These are phyloP conservation scores for Cyclopterus lumpus DNA, from an alignment of 2,797 vertebrate species.

Conservation along the genomic window DNA sequence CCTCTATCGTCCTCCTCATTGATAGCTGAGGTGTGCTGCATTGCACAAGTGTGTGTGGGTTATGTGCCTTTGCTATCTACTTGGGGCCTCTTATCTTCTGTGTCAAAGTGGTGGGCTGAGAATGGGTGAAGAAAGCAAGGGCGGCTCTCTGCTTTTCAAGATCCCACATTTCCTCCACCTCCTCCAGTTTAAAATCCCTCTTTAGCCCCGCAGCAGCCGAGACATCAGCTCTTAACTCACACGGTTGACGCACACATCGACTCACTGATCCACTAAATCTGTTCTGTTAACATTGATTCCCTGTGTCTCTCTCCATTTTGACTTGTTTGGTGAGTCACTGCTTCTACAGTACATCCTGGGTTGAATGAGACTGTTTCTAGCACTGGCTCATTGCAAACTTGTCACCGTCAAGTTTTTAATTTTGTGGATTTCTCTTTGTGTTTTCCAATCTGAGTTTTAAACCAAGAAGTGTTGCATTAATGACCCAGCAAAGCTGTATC, in stretches of 20 bases:
- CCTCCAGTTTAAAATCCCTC: constrained; percentile 59
- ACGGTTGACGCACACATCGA: constrained; percentile 55
- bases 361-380: not conserved
- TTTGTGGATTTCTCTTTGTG: not conserved
- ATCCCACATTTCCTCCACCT: constrained; percentile 65
- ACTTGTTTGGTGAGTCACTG: constrained; percentile 41
- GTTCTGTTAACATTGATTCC: constrained; percentile 59
- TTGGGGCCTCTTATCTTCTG: constrained; percentile 59
- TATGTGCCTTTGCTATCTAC: constrained; percentile 50
- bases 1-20: constrained; percentile 26
- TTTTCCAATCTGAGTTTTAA: constrained; percentile 12
- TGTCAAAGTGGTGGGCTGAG: constrained; percentile 63
- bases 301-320: constrained; percentile 44
- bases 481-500: constrained; percentile 10
- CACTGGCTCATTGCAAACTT: not conserved
- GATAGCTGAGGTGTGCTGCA: constrained; percentile 32
- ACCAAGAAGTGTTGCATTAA: constrained; percentile 4
- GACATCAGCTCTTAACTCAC: constrained; percentile 43
- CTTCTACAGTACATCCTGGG: constrained; percentile 10
- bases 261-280: constrained; percentile 61
- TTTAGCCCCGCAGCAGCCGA: constrained; percentile 42
- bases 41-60: constrained; percentile 49
- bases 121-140: constrained; percentile 55
- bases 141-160: constrained; percentile 47
- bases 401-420: not conserved